Base-by-base conservation (phyloP, 1,140 invertebrate species). In the Drosophila baimaii region DNA sequence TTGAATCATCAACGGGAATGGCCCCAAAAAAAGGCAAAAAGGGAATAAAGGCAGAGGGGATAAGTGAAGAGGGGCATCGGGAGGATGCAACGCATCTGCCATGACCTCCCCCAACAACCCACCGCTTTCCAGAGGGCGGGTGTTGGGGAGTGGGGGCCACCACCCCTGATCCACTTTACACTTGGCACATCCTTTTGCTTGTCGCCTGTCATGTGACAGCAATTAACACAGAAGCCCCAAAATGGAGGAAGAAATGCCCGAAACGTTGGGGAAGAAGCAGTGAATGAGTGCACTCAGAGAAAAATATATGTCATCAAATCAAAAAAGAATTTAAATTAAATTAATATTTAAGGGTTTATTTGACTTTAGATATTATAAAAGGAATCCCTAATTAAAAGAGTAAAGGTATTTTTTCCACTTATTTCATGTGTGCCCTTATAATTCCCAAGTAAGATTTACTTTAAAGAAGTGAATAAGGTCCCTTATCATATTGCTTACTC, bases 141-240 rank as follows among this genome's bases (percentile, higher is more conserved):
- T 25, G 35, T 37, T 15, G 35, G 5, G 13, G 13, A 5, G 13
- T 4, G 29, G 8, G 13, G 19, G 7, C 19, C 51, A 54, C 31
- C 58, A n/a, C 39, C 21, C 25, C 55, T 46, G 23, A 63, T 52
- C 66, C 71, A 74, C 66, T 70, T 44, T 70, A 27, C 39, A 74
- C 35, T 76, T 77, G 63, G 35, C 51, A 76, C 81, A 81, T 85
- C 77, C 81, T 85, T 80, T 85, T 37, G 77, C 56, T 66, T 81
- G 70, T 86, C 75, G 78, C 64, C 58, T 73, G 76, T 80, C 79
- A 86, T 86, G 82, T 86, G 82, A 86, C 82, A 86, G 82, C 82
- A 86, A 86, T 86, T 86, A 86, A 86, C 82, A 86, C 78, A 77
- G 77, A 85, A 86, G 69, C 74, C 74, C 65, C 61, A 19, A 66